These are phyloP conservation scores for Clusia tigrina DNA, from an alignment of 2,888 invertebrate genomes.

Conservation along the genomic window DNA sequence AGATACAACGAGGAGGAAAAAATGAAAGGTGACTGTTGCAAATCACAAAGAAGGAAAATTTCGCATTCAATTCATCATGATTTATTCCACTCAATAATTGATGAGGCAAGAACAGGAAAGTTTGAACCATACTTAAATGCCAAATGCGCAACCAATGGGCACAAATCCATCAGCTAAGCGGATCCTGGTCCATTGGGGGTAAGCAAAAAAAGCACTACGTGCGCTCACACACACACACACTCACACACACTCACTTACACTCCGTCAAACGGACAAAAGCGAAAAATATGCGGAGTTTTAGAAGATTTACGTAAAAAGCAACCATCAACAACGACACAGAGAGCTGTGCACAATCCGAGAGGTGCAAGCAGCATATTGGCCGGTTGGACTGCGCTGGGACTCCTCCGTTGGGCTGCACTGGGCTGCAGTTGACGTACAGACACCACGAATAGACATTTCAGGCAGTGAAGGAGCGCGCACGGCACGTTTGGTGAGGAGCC, in stretches of 20 bases:
- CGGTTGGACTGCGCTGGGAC: too few relatives aligned
- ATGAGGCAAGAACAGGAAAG: conserved; percentile 22
- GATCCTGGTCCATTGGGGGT: conserved; percentile 19
- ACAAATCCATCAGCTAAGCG: conserved; percentile 28
- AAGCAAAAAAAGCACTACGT: not conserved
- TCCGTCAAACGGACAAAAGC: conserved; percentile 9
- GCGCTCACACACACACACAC: too few relatives aligned
- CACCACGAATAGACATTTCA: too few relatives aligned
- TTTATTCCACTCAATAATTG: conserved; percentile 46
- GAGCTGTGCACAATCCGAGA: too few relatives aligned
- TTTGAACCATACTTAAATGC: not conserved
- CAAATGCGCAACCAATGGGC: conserved; percentile 1
- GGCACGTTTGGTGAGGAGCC: too few relatives aligned
- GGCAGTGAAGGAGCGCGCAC: too few relatives aligned
- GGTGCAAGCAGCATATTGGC: too few relatives aligned
- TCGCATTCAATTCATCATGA: conserved; percentile 59
- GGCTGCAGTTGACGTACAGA: too few relatives aligned
- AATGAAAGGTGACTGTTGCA: too few relatives aligned
- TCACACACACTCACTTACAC: not conserved
- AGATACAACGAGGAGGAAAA: not conserved
- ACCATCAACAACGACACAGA: too few relatives aligned
- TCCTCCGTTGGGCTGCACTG: too few relatives aligned
- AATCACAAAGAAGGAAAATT: too few relatives aligned
- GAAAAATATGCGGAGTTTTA: conserved; percentile 29
- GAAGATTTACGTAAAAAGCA: conserved; percentile 21